Conservation (phyloP, 2,888 invertebrate species). For the Dasypolia templi region DNA sequence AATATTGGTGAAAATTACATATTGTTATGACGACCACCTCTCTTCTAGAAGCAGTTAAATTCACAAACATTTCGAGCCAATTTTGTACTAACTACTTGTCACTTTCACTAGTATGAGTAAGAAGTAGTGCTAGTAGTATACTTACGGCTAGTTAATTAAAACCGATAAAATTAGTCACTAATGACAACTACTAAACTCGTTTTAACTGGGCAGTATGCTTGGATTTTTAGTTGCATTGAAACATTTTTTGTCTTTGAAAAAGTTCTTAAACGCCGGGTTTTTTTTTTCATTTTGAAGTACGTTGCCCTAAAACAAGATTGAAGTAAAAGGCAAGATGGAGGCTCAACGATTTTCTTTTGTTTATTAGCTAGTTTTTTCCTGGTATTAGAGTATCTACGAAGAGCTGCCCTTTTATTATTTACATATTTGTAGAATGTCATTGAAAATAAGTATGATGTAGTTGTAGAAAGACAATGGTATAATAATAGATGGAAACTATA, state of each 20-base stretch:
- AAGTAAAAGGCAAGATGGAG: slow-evolving; percentile 27
- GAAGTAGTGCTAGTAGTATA: not conserved
- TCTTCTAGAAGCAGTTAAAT: not conserved
- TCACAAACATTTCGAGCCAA: not conserved
- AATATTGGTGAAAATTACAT: not conserved
- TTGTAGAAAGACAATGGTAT: not conserved
- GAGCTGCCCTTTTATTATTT: slow-evolving; percentile 4
- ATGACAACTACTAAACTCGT: not conserved
- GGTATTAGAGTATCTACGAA: slow-evolving; percentile 27
- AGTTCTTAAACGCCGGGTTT: fast-evolving
- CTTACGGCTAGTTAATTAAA: not conserved
- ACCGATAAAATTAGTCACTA: not conserved
- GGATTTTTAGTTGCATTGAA: not conserved
- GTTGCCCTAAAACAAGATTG: slow-evolving; percentile 27
- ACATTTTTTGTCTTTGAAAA: not conserved
- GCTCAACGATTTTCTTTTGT: slow-evolving; percentile 39
- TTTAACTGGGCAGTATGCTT: not conserved
- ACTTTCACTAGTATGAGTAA: not conserved
- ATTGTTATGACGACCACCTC: not conserved
- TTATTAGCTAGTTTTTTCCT: slow-evolving; percentile 40
- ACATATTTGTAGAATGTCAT: slow-evolving; percentile 21
- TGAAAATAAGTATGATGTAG: slow-evolving; percentile 4
- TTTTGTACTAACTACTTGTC: not conserved
- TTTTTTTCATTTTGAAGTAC: not conserved
- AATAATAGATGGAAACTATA: not conserved